Evolutionary conservation across 2,113 vertebrate species (phyloP).

Genomic region (Pyrgilauda ruficollis): DNA sequence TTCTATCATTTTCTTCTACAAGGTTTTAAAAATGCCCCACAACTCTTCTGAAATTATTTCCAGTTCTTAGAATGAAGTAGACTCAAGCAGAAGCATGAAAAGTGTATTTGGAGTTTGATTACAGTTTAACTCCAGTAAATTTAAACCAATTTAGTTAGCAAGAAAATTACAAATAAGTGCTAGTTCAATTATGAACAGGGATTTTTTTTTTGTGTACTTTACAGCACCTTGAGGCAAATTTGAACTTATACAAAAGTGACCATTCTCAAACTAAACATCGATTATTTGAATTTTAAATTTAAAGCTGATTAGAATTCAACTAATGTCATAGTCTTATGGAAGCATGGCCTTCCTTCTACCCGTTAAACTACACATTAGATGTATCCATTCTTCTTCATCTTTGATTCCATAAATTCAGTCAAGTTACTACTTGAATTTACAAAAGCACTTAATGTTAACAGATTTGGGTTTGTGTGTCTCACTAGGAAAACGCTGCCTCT

Average conservation of each 20-base stretch:
- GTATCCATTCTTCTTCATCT: neutral
- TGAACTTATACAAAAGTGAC: neutral
- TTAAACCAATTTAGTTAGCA: neutral
- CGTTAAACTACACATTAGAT: neutral
- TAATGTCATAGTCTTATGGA: neutral
- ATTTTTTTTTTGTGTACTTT: neutral
- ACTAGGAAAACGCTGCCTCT: neutral
- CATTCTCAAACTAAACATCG: neutral
- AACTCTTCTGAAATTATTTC: neutral
- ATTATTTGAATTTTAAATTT: neutral
- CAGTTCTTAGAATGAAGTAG: neutral
- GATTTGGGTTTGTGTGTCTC: neutral
- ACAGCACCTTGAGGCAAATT: neutral
- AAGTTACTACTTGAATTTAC: neutral
- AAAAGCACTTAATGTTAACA: neutral
- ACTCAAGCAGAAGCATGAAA: neutral
- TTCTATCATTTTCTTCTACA: neutral
- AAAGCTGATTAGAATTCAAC: neutral
- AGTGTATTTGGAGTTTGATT: neutral
- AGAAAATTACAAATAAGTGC: neutral
- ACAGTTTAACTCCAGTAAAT: neutral
- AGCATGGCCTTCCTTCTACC: neutral
- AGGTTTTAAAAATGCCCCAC: neutral
- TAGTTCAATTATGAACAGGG: neutral
- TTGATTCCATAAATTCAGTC: neutral